Evolutionary conservation across 2,113 vertebrate genomes (phyloP), one percentile per base, ranked within the genome.

Genomic region (Aphelocoma coerulescens): DNA sequence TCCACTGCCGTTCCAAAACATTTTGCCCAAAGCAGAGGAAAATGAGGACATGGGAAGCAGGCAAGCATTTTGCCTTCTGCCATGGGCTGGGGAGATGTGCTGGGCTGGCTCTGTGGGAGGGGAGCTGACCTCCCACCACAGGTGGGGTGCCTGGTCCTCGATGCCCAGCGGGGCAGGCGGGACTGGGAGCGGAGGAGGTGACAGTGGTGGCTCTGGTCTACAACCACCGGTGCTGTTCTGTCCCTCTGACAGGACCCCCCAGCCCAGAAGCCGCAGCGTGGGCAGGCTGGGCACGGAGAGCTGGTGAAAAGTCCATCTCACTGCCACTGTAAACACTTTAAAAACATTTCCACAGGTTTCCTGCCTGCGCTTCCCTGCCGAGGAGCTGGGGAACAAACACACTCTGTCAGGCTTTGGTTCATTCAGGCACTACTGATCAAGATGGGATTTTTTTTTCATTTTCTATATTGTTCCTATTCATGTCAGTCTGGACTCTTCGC

Each of bases 271-370:
- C 48, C 2, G 0, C 48, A 24, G 86, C 1, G 1, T 16, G 35
- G 63, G 63, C 63, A 57, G 61, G 28, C 62, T 39, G 54, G 32
- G 37, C n/a, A 57, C 0, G 0, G 22, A 30, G 54, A 68, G 46
- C 75, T 66, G 88, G 52, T 66, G 44, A 65, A 75, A 88, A 37
- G 35, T 43, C 51, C 15, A 4, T 33, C 67, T 85, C 27, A 3
- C n/a, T 82, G 71, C 58, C 65, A 49, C 88, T 87, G 85, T 84
- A 89, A 93, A 87, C 88, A 76, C 81, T 67, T 80, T 4, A 41
- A 44, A 74, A 84, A 72, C 73, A 59, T 93, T 76, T 73, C 91
- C 93, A 43, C 81, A 52, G 49, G 23, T 71, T 86, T 89, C 85
- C 93, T 76, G 88, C 24, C 52, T 21, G n/a, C 0, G 0, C 39